Evolutionary conservation across 92 coral and sea anemone genomes (phyloP).

Genomic region (Galaxea fascicularis): DNA sequence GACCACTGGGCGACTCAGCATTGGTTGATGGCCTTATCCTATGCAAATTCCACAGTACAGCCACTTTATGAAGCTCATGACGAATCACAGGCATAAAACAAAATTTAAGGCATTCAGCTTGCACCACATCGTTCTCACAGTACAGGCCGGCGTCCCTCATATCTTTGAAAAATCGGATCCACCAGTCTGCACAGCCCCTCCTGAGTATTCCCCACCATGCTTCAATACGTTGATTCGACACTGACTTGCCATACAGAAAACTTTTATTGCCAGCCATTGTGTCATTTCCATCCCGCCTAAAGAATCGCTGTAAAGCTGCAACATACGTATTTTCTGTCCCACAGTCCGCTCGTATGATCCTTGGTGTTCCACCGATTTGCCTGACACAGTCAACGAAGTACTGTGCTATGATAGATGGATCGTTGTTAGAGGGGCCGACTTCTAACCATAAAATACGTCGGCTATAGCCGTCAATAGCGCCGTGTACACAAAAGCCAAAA

Average conservation of each 20-base stretch:
- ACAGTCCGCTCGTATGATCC: slow-evolving; percentile 46
- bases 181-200: not conserved
- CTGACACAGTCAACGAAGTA: slow-evolving; percentile 58
- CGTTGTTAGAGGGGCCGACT: slow-evolving; percentile 59
- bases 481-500: slow-evolving; percentile 42
- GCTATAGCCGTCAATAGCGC: slow-evolving; percentile 51
- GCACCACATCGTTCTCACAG: slow-evolving; percentile 7
- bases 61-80: slow-evolving; percentile 20
- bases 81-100: slow-evolving; percentile 27
- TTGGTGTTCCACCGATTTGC: slow-evolving; percentile 52
- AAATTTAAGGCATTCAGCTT: slow-evolving; percentile 13
- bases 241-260: slow-evolving; percentile 17
- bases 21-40: too few species aligned
- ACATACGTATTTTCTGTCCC: slow-evolving; percentile 57
- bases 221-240: slow-evolving; percentile 21
- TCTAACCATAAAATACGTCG: slow-evolving; percentile 60
- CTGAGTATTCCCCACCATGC: slow-evolving; percentile 24
- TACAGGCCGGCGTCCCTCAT: not conserved
- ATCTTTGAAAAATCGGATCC: too few species aligned
- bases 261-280: slow-evolving; percentile 15
- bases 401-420: slow-evolving; percentile 34
- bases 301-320: slow-evolving; percentile 30
- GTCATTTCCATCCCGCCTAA: slow-evolving; percentile 20
- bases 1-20: too few species aligned
- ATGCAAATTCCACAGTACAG: not conserved